Conservation (phyloP, 2,113 vertebrate species). For the Ctenomys sociabilis region DNA sequence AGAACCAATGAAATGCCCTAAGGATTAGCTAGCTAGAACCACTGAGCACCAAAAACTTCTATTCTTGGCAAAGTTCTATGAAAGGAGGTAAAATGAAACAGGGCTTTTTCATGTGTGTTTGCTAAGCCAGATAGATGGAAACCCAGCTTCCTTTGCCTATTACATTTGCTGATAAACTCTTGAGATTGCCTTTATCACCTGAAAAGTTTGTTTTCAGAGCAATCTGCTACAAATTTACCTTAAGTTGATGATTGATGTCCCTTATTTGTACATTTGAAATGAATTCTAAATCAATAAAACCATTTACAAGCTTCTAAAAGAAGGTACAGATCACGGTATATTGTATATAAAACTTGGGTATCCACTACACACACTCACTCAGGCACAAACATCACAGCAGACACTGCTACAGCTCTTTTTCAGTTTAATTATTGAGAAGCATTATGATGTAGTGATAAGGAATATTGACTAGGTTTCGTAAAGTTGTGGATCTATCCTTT, state of each 20-base stretch:
- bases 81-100: neutral
- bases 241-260: neutral
- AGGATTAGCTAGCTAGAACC: neutral
- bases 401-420: neutral
- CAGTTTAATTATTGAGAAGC: neutral
- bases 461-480: neutral
- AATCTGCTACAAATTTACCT: neutral
- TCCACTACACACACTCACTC: neutral
- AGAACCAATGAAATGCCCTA: neutral
- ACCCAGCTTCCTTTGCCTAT: neutral
- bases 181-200: neutral
- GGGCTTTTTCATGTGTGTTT: neutral
- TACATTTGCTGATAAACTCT: neutral
- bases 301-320: neutral
- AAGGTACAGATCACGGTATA: neutral
- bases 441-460: neutral
- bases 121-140: neutral
- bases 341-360: neutral
- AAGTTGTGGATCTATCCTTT: neutral
- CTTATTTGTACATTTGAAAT: constrained; percentile 7
- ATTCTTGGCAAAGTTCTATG: neutral
- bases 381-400: neutral
- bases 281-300: neutral
- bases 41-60: neutral
- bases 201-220: neutral